These are phyloP conservation scores for Seira ritae DNA, from an alignment of 2,888 invertebrate species.

Conservation along the genomic window DNA sequence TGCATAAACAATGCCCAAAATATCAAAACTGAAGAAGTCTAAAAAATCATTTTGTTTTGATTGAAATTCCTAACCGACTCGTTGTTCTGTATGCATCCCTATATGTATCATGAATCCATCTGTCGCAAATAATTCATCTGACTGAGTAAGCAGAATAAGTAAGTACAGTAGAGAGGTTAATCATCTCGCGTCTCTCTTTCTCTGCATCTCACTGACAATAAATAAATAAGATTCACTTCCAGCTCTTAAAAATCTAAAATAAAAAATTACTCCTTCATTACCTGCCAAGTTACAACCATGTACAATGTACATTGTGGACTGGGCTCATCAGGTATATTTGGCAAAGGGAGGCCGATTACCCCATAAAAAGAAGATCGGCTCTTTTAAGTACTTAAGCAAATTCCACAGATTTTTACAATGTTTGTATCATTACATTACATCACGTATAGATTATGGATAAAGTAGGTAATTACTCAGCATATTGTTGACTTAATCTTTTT, in stretches of 20 bases:
- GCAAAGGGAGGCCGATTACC: constrained; percentile 3
- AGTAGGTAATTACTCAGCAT: not conserved
- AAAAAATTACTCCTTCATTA: not conserved
- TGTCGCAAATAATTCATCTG: not conserved
- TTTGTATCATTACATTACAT: not conserved
- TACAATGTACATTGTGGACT: no score
- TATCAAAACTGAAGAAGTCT: not conserved
- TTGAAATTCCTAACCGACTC: not conserved
- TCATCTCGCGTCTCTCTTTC: no score
- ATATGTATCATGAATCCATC: no score
- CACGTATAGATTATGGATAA: constrained; percentile 3
- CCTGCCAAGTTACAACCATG: no score
- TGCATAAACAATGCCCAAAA: not conserved
- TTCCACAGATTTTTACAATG: not conserved
- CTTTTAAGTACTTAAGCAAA: constrained; percentile 6
- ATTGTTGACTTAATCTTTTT: not conserved
- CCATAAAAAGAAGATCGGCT: not conserved
- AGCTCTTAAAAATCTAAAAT: not conserved
- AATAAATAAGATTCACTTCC: not conserved
- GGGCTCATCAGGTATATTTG: not conserved
- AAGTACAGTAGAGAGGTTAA: no score
- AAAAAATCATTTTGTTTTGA: not conserved
- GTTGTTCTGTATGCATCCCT: no score
- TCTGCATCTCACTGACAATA: no score
- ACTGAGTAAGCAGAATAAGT: no score